A percentile compares a stretch with the other conserved stretches of the same genome.
Conservation (phyloP, 1,140 invertebrate genomes). For the Pseudachorutes palmiensis region DNA sequence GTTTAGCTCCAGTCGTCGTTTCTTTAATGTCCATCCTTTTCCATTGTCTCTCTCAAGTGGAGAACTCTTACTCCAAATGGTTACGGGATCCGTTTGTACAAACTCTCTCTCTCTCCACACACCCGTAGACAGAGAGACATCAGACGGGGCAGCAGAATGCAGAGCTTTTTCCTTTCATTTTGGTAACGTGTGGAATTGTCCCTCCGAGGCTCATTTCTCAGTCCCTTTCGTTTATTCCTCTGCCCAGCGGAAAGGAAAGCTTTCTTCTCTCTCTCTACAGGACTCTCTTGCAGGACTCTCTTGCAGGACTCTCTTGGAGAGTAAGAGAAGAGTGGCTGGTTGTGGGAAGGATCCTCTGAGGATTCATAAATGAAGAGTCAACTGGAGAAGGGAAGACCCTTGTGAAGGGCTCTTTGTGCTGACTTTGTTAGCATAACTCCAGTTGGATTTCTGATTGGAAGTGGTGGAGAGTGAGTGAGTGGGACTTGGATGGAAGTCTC, state of each 20-base stretch:
- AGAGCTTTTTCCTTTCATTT: slow-evolving; percentile 38
- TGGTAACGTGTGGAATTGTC: slow-evolving; percentile 38
- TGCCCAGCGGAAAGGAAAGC: slow-evolving; percentile 6
- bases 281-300: not conserved
- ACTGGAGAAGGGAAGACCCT: not conserved
- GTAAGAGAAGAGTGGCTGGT: not conserved
- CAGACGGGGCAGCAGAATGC: slow-evolving; percentile 3
- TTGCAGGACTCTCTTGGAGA: not conserved
- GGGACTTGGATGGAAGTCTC: too few relatives aligned
- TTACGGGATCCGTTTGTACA: too few relatives aligned
- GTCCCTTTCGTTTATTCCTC: slow-evolving; percentile 38
- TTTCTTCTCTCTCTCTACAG: not conserved
- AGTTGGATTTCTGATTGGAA: too few relatives aligned
- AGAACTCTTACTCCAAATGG: too few relatives aligned
- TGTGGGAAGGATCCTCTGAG: not conserved
- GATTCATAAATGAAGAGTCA: not conserved
- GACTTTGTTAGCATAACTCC: too few relatives aligned
- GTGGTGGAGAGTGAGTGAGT: too few relatives aligned
- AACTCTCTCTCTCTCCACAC: not conserved
- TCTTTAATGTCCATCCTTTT: not conserved
- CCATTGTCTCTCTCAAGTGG: not conserved
- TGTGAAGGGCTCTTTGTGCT: not conserved
- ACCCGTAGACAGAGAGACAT: not conserved
- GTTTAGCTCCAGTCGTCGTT: not conserved
- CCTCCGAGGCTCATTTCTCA: slow-evolving; percentile 38